Conservation (phyloP, 2,797 vertebrate species). For the Sandelia bainsii region DNA sequence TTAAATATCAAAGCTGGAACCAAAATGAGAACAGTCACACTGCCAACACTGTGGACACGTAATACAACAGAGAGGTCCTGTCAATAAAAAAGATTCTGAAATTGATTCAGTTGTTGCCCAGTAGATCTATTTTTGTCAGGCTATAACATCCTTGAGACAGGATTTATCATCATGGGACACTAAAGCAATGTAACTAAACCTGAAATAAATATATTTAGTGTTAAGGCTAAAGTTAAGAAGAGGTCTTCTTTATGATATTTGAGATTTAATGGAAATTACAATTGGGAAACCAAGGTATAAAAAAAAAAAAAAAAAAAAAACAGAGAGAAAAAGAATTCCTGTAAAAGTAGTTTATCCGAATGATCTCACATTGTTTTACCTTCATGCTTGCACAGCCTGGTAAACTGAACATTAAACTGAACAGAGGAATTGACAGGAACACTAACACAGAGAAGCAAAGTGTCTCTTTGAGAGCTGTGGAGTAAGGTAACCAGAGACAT, state of each 20-base stretch:
- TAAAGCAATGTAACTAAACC: slow-evolving; percentile 1
- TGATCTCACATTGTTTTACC: background rate
- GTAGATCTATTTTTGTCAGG: slow-evolving; percentile 24
- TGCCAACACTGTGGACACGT: background rate
- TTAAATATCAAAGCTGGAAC: too few species aligned
- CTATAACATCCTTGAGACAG: background rate
- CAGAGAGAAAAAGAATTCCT: background rate
- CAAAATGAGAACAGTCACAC: background rate
- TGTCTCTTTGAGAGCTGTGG: slow-evolving; percentile 23
- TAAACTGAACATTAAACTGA: slow-evolving; percentile 11
- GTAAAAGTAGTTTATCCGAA: background rate
- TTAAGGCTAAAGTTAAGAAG: background rate
- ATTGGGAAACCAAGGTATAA: background rate
- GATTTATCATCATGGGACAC: slow-evolving; percentile 5
- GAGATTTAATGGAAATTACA: background rate
- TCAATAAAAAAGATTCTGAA: slow-evolving; percentile 16
- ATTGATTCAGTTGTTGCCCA: slow-evolving; percentile 27
- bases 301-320: background rate
- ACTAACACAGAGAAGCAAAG: slow-evolving; percentile 2
- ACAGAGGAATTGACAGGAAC: background rate
- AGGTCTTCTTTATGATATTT: background rate
- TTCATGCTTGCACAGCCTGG: slow-evolving; percentile 1
- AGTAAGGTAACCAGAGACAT: slow-evolving; percentile 22
- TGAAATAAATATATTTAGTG: slow-evolving; percentile 4
- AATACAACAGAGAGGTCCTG: too few species aligned